Evolutionary conservation across 1,140 invertebrate species (phyloP).

Genomic region (Drosophila subpulchrella): DNA sequence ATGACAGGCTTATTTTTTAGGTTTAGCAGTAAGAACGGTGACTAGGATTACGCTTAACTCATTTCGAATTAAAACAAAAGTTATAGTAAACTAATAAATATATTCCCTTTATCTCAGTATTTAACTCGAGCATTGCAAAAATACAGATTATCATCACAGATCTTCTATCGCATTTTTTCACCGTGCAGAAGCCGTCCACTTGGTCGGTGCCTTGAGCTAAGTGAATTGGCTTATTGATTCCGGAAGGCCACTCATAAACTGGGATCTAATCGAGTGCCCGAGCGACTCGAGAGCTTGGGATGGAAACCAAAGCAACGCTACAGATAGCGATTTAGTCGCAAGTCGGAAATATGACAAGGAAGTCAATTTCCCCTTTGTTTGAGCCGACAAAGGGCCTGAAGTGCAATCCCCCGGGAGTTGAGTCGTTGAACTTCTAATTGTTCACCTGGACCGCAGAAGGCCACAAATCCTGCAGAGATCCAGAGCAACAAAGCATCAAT

Average conservation of each 20-base stretch:
- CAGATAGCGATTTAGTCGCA: slow-evolving; percentile 4
- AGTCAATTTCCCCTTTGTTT: slow-evolving; percentile 34
- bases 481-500: slow-evolving; percentile 47
- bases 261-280: slow-evolving; percentile 33
- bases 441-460: neutral
- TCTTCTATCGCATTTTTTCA: neutral
- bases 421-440: slow-evolving; percentile 40
- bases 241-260: slow-evolving; percentile 18
- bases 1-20: too few relatives aligned
- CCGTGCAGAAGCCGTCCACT: slow-evolving; percentile 3
- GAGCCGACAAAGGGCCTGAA: slow-evolving; percentile 3
- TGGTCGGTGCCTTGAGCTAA: neutral
- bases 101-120: too few relatives aligned
- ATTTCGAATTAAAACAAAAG: too few relatives aligned
- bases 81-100: too few relatives aligned
- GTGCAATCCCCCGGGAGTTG: neutral
- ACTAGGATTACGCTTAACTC: too few relatives aligned
- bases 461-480: neutral
- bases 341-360: slow-evolving; percentile 37
- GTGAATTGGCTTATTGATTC: slow-evolving; percentile 31
- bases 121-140: too few relatives aligned
- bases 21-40: too few relatives aligned
- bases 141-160: too few relatives aligned
- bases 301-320: slow-evolving; percentile 28
- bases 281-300: slow-evolving; percentile 3